Evolutionary conservation across 2,113 vertebrate genomes (phyloP).

Genomic region (Fulica atra): DNA sequence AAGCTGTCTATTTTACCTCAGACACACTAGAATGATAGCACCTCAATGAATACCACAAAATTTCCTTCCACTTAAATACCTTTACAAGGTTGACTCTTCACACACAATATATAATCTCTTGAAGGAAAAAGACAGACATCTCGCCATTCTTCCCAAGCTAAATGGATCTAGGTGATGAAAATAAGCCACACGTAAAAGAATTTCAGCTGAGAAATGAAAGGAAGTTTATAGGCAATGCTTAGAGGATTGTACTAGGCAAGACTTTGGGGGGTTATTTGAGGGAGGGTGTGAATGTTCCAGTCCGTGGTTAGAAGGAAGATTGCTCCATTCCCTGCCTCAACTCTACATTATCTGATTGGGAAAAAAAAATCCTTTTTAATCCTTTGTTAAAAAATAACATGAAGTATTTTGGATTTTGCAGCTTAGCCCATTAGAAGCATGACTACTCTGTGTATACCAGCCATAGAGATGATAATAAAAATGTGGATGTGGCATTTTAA

Average conservation of each 20-base stretch:
- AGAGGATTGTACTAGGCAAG: not conserved
- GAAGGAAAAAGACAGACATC: not conserved
- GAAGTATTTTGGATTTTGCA: not conserved
- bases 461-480: not conserved
- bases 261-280: not conserved
- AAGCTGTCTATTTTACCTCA: not conserved
- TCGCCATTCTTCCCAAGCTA: not conserved
- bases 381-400: not conserved
- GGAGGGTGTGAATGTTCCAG: not conserved
- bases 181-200: not conserved
- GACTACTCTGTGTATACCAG: not conserved
- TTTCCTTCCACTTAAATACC: not conserved
- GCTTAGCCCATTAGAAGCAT: not conserved
- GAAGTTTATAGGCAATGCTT: not conserved
- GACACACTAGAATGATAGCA: accelerated
- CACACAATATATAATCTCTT: not conserved
- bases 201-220: not conserved
- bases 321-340: not conserved
- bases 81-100: not conserved
- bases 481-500: not conserved
- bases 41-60: not conserved
- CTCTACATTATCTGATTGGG: accelerated
- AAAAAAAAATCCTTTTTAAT: not conserved
- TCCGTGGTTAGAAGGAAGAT: not conserved
- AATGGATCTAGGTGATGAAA: not conserved